Conservation (phyloP, 2,113 vertebrate genomes). For the Morone saxatilis region DNA sequence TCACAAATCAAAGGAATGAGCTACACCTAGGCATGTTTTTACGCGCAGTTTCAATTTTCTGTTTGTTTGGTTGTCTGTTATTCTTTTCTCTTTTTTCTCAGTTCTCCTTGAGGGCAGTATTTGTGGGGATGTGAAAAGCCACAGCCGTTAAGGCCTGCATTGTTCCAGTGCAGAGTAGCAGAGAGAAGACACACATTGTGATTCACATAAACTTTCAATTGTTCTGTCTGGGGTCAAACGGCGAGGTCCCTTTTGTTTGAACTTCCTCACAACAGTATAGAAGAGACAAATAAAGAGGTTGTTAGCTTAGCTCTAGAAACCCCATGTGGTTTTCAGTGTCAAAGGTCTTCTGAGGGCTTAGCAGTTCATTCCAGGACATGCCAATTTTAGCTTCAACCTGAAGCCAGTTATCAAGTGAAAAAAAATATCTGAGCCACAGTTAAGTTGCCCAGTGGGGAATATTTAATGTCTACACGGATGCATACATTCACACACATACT, state of each 20-base stretch:
- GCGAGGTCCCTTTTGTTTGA: conserved; percentile 84
- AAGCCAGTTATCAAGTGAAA: conserved; percentile 9
- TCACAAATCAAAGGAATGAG: conserved; percentile 10
- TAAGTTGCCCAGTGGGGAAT: not conserved
- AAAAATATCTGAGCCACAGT: not conserved
- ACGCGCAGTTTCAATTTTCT: conserved; percentile 31
- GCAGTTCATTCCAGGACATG: conserved; percentile 45
- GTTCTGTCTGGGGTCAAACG: conserved; percentile 82
- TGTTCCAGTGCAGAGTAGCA: conserved; percentile 72
- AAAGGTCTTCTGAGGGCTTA: conserved; percentile 60
- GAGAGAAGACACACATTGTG: conserved; percentile 80
- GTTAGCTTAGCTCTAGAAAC: conserved; percentile 63
- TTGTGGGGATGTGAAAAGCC: conserved; percentile 65
- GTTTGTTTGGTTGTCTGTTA: conserved; percentile 36
- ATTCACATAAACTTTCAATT: conserved; percentile 81
- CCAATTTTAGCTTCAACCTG: not conserved
- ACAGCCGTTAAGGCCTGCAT: conserved; percentile 70
- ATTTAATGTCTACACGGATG: not conserved
- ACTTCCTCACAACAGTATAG: conserved; percentile 68
- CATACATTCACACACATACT: not conserved
- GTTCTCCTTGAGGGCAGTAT: conserved; percentile 55
- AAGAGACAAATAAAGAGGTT: conserved; percentile 53
- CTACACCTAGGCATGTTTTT: conserved; percentile 19
- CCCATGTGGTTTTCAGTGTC: conserved; percentile 57
- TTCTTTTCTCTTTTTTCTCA: conserved; percentile 23